phyloP scores from a whole-genome alignment of 1,140 invertebrate species.

The Chionoecetes opilio region DNA sequence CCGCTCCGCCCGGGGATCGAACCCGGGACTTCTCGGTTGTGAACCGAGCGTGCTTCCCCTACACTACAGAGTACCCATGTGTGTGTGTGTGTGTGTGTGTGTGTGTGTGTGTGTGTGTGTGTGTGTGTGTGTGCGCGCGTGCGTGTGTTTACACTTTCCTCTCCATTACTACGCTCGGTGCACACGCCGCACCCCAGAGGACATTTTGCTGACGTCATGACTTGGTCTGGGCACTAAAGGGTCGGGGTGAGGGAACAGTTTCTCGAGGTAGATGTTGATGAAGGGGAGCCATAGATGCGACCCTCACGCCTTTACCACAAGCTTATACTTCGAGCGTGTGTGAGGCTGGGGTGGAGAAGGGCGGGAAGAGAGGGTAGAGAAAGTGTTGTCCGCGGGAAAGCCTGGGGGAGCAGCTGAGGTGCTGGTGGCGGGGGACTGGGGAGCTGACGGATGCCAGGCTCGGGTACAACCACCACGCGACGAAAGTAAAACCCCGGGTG shows the following conservation, averaged over 20 bases:
- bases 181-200: not conserved
- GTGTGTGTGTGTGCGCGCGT: too few species aligned
- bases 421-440: not conserved
- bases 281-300: too few species aligned
- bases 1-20: too few species aligned
- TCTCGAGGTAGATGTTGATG: too few species aligned
- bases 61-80: too few species aligned
- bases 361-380: not conserved
- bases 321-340: too few species aligned
- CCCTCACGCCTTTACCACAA: too few species aligned
- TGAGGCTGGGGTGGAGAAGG: not conserved
- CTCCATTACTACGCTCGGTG: not conserved
- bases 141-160: not conserved
- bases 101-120: too few species aligned
- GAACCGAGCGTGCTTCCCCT: too few species aligned
- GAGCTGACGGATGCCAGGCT: not conserved
- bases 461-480: constrained; percentile 14
- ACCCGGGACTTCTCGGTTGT: too few species aligned
- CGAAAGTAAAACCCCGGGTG: constrained; percentile 64
- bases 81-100: too few species aligned
- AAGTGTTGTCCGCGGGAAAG: not conserved
- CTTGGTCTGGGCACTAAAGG: not conserved
- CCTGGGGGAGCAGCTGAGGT: not conserved
- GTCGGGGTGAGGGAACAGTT: too few species aligned
- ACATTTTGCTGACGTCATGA: not conserved